Conservation (phyloP, 1,140 invertebrate genomes). For the Steinernema khuongi region DNA sequence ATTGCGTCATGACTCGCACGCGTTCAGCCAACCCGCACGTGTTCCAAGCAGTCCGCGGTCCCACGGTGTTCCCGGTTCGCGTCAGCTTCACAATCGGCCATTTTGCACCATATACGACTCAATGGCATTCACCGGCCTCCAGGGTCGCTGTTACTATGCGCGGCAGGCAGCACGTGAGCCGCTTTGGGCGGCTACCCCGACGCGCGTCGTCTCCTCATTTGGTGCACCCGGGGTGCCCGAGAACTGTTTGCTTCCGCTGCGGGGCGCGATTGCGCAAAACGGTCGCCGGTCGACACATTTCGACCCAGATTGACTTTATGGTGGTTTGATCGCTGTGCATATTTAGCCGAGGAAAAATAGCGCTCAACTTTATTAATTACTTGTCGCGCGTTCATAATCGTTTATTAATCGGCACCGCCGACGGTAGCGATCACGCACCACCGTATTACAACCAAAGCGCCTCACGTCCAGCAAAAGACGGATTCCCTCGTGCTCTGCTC, state of each 20-base stretch:
- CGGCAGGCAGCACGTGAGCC: slow-evolving; percentile 2
- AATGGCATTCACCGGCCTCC: no score
- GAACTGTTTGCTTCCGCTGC: neutral
- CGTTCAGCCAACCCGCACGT: neutral
- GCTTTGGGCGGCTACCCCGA: neutral
- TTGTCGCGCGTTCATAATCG: neutral
- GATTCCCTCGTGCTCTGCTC: no score
- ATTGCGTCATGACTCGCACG: neutral
- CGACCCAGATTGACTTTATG: neutral
- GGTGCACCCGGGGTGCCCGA: slow-evolving; percentile 8
- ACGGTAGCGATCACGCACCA: neutral
- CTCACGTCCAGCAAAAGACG: no score
- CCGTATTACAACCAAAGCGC: no score
- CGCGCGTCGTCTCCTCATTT: neutral
- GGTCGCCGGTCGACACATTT: neutral
- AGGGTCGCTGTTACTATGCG: neutral
- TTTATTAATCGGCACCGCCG: neutral
- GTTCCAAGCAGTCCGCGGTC: neutral
- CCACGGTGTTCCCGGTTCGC: neutral
- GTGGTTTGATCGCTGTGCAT: slow-evolving; percentile 7
- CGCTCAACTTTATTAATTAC: neutral
- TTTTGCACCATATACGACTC: neutral
- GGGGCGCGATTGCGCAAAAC: neutral
- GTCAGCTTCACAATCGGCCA: neutral
- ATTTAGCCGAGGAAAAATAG: neutral